Base-by-base conservation (phyloP, 2,797 vertebrate genomes). In the Tympanoctomys barrerae region DNA sequence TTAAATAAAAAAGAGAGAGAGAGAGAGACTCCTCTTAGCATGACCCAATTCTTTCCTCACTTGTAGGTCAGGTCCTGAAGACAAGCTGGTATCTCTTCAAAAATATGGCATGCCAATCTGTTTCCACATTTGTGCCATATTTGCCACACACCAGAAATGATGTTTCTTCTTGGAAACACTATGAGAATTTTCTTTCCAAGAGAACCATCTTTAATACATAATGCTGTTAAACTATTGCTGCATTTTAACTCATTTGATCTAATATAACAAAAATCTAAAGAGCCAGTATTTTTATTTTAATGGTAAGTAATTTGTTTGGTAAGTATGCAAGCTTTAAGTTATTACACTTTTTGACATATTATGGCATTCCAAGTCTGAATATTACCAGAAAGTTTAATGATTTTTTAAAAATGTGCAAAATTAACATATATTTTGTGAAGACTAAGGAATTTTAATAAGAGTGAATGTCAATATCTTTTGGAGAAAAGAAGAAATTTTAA, bases 141-240 rank as follows among this genome's bases (percentile, higher is more conserved):
- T 75, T 77, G 6, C 11, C 22, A 26, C 26, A 12, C 54, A 86
- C 19, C 9, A 77, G 78, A 90, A 91, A 52, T 88, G 9, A 14
- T 18, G 46, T 94, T 86, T 77, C 19, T 39, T 86, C 49, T 70
- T 78, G 24, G 26, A 96, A 96, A 49, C 4, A 24, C 21, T 70
- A 80, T 75, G 54, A 6, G 9, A 73, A 54, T 26, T 68, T 75
- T 94, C 79, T 71, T 42, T n/a, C 19, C 11, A 77, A 31, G 24
- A 39, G 14, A 81, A 96, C 54, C 1, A 3, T 59, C 46, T 77
- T 87, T 54, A 90, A 78, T 1, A 57, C n/a, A 28, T 62, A 91
- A 88, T 36, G 8, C 1, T 87, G 11, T 7, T 81, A 24, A 90
- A 36, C 3, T 92, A 31, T 68, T 0, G 1, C 54, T 64, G 11